These are phyloP conservation scores for Meriones psammophilus DNA, from an alignment of 2,797 vertebrate genomes.

Conservation along the genomic window DNA sequence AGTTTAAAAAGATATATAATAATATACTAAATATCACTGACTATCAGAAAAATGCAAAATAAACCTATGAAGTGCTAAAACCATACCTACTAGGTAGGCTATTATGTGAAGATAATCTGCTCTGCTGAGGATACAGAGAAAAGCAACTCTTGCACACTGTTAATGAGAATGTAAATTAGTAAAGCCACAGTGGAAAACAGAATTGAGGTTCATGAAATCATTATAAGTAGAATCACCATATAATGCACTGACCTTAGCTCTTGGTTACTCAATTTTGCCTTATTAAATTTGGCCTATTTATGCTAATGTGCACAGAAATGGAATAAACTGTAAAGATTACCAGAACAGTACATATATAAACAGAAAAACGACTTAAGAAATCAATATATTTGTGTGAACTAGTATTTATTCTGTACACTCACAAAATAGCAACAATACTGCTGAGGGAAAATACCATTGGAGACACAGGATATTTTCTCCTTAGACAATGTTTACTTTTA, in stretches of 20 bases:
- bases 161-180: conserved; percentile 34
- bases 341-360: neutral
- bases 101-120: neutral
- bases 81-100: neutral
- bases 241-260: neutral
- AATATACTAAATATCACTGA: neutral
- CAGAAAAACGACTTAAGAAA: neutral
- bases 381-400: neutral
- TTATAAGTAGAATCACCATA: neutral
- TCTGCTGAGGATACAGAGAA: neutral
- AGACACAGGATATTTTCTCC: rapidly evolving
- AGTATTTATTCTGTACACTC: neutral
- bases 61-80: neutral
- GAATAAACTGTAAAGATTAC: neutral
- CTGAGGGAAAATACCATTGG: too few relatives aligned
- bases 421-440: neutral
- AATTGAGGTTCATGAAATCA: neutral
- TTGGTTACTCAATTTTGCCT: neutral
- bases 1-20: neutral
- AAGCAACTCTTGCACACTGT: neutral
- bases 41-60: neutral
- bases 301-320: conserved; percentile 7
- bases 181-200: neutral
- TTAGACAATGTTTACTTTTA: neutral
- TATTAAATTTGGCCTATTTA: neutral